A percentile compares a stretch with the other conserved stretches of the same genome.
These are phyloP conservation scores for Carpatolechia fugitivella DNA, from an alignment of 2,888 invertebrate species.

Conservation along the genomic window DNA sequence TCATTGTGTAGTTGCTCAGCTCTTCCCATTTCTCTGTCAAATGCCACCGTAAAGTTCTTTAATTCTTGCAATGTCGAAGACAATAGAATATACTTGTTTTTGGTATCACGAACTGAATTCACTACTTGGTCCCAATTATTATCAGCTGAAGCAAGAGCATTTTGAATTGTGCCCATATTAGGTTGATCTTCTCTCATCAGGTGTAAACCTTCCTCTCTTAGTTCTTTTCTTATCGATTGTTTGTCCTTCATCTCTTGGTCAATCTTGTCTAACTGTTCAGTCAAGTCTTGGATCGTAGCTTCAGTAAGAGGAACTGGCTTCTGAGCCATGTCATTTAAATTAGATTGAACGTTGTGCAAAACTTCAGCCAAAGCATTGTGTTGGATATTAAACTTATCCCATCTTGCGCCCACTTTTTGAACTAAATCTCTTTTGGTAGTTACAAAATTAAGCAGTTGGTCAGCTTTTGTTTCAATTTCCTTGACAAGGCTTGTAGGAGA, in stretches of 20 bases:
- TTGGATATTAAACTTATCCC: slow-evolving; percentile 87
- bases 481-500: slow-evolving; percentile 86
- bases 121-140: slow-evolving; percentile 89
- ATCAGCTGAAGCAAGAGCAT: slow-evolving; percentile 87
- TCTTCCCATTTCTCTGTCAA: slow-evolving; percentile 84
- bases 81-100: slow-evolving; percentile 85
- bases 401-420: slow-evolving; percentile 85
- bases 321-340: slow-evolving; percentile 78
- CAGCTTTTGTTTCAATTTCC: slow-evolving; percentile 85
- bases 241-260: slow-evolving; percentile 79
- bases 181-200: slow-evolving; percentile 90
- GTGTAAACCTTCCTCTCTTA: slow-evolving; percentile 88
- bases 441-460: slow-evolving; percentile 83
- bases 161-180: slow-evolving; percentile 89
- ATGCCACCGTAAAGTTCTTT: slow-evolving; percentile 84
- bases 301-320: slow-evolving; percentile 68
- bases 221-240: slow-evolving; percentile 82
- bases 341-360: slow-evolving; percentile 79
- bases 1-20: slow-evolving; percentile 83
- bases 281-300: slow-evolving; percentile 69
- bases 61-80: slow-evolving; percentile 87
- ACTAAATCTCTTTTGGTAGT: slow-evolving; percentile 83
- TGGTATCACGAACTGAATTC: slow-evolving; percentile 85
- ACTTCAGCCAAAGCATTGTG: slow-evolving; percentile 85
- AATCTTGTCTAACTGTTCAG: slow-evolving; percentile 75